A percentile compares a stretch with the other conserved stretches of the same genome.
These are phyloP conservation scores for Drosophila trapezifrons DNA, from an alignment of 1,140 invertebrate species.

Conservation along the genomic window DNA sequence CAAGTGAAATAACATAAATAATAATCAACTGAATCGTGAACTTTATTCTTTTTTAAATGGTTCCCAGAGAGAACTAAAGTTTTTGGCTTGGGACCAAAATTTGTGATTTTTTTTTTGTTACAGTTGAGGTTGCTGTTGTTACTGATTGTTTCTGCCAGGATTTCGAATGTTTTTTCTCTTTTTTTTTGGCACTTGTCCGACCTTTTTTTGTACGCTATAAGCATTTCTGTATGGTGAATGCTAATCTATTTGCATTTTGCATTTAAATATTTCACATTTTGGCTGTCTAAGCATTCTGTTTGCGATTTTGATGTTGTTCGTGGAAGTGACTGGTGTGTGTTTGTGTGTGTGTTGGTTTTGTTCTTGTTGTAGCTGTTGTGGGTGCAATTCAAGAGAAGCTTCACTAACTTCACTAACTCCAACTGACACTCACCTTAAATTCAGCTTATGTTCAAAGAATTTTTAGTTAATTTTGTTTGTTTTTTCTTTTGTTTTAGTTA, in stretches of 20 bases:
- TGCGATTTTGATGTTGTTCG: constrained; percentile 24
- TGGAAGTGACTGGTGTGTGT: constrained; percentile 30
- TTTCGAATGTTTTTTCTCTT: no score
- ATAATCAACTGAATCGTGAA: not conserved
- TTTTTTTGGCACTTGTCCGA: constrained; percentile 41
- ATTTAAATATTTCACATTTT: constrained; percentile 59
- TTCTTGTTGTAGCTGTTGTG: constrained; percentile 44
- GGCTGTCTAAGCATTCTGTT: constrained; percentile 54
- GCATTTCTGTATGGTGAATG: constrained; percentile 38
- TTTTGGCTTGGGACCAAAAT: constrained; percentile 13
- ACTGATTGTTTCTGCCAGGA: constrained; percentile 24
- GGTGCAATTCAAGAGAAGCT: constrained; percentile 43
- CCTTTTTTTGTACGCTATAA: constrained; percentile 34
- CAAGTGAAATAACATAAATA: not conserved
- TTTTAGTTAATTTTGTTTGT: not conserved
- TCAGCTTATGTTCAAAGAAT: constrained; percentile 11
- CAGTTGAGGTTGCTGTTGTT: constrained; percentile 12
- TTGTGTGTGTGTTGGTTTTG: constrained; percentile 27
- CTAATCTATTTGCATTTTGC: constrained; percentile 77
- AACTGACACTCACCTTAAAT: constrained; percentile 35
- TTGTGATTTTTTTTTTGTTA: not conserved
- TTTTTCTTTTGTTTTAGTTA: not conserved
- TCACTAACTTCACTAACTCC: constrained; percentile 15
- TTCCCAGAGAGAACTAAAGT: not conserved
- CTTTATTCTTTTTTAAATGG: not conserved